Percentiles rank a stretch among this genome's conserved stretches.
Evolutionary conservation across 2,113 vertebrate species (phyloP).

Genomic region (Onychostoma macrolepis): DNA sequence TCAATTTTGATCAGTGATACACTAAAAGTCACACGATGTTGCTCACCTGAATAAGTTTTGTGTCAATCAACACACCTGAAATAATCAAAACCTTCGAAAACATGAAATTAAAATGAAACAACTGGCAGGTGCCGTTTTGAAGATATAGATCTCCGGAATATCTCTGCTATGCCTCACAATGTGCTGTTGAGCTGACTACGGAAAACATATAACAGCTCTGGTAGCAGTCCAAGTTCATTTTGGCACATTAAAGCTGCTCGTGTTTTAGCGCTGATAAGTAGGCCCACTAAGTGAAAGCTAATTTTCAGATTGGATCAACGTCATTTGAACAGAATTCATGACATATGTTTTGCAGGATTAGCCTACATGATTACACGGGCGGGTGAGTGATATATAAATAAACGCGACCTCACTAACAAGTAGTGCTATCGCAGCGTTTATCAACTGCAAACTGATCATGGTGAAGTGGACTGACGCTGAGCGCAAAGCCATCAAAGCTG

Average conservation of each 20-base stretch:
- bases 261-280: neutral
- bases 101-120: neutral
- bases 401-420: neutral
- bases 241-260: neutral
- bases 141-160: neutral
- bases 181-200: neutral
- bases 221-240: neutral
- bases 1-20: too few species aligned
- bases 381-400: neutral
- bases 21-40: too few species aligned
- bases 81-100: neutral
- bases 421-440: neutral
- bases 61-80: neutral
- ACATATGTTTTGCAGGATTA: neutral
- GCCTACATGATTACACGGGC: neutral
- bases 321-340: neutral
- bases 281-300: neutral
- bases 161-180: neutral
- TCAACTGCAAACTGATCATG: conserved; percentile 31
- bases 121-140: neutral
- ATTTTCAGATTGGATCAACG: neutral
- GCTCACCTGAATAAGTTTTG: neutral
- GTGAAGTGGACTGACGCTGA: conserved; percentile 59
- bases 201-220: neutral
- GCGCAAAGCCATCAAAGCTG: neutral